Evolutionary conservation across 2,888 invertebrate species (phyloP), one percentile per base, ranked within the genome.

Genomic region (Hipparchia sbordonii): DNA sequence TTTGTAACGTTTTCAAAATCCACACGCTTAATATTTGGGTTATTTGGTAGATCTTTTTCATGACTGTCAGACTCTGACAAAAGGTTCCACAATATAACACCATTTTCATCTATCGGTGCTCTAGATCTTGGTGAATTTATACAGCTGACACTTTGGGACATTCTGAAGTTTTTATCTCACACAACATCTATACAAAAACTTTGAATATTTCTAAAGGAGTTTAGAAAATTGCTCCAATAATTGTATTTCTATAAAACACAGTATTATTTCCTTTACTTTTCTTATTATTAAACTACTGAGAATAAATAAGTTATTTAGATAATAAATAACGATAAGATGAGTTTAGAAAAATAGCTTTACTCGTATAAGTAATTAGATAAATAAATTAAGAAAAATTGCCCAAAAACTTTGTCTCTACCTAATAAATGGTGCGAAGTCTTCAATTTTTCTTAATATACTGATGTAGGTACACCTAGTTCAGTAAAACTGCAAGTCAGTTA

Each of bases 101-200:
- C 89, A 45, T 80, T 79, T 77, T 83, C 80, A 72, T 89, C 84
- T 71, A 93, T 85, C 9, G 93, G 93, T 65, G 85, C 87, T 82
- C 93, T 85, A 63, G 92, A 93, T 79, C 93, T 81, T 4, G 93
- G 88, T 8, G 86, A 83, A 75, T 85, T 82, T 45, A 85, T 76
- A 7, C 87, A 84, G 77, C 81, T 85, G 10, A 79, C 72, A 67
- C 69, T 67, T 61, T 85, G 82, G 59, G 80, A 77, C 91, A 91
- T 91, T 48, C 75, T 77, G 9, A 57, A 56, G 39, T 46, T 66
- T 71, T 60, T 46, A 65, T 12, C 51, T 52, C 23, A 52, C 51
- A 7, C 33, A 39, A 13, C 60, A 62, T 60, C n/a, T 7, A 23
- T 9, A 45, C 48, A 45, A 13, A 39, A 45, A 10, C 51, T 65